These are phyloP conservation scores for Xenus cinereus DNA, from an alignment of 2,113 vertebrate species.

Conservation along the genomic window DNA sequence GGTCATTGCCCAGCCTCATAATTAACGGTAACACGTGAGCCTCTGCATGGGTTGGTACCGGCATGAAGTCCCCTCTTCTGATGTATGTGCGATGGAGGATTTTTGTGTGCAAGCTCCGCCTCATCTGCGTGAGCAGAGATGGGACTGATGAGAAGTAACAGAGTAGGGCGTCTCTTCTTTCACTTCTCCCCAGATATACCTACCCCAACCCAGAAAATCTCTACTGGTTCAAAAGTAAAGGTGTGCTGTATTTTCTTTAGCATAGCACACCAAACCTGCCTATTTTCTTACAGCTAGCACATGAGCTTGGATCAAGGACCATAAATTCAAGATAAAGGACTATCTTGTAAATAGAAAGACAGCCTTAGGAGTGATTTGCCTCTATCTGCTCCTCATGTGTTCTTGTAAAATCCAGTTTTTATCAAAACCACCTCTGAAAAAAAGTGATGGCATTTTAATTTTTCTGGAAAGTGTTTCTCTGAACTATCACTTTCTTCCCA, in stretches of 20 bases:
- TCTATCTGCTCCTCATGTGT: not conserved
- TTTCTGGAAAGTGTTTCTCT: not conserved
- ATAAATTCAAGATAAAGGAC: not conserved
- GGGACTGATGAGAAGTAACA: not conserved
- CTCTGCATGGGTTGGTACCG: not conserved
- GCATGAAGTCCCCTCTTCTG: not conserved
- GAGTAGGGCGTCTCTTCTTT: not conserved
- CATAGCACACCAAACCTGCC: not conserved
- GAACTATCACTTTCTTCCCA: not conserved
- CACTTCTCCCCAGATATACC: not conserved
- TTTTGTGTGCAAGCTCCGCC: not conserved
- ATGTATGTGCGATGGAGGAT: not conserved
- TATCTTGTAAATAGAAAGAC: not conserved
- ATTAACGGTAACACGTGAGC: not conserved
- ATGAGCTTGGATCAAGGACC: not conserved
- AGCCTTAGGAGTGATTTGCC: not conserved
- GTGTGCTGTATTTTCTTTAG: not conserved
- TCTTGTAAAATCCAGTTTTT: not conserved
- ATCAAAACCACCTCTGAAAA: not conserved
- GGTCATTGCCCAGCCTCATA: not conserved
- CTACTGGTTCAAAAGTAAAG: not conserved
- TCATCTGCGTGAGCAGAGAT: not conserved
- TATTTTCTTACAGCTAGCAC: not conserved
- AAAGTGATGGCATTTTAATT: not conserved
- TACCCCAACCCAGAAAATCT: not conserved